Evolutionary conservation across 1,140 invertebrate species (phyloP), one percentile per base, ranked within the genome.

Genomic region (Panagrolaimus sp.): DNA sequence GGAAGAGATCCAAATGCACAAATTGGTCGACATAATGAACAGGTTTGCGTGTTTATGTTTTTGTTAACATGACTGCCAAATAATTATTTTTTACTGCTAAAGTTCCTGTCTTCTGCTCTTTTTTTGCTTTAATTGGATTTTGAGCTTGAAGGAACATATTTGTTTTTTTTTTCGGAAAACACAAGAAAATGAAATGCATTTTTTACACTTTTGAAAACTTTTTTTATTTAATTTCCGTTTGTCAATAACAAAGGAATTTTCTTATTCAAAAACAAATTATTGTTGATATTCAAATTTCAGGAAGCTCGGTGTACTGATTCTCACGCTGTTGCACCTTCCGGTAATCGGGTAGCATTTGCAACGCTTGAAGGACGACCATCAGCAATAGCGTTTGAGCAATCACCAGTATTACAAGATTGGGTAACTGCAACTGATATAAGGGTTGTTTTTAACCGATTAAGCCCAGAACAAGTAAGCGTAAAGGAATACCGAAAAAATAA

Each of bases 311-410:
- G 96, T 82, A 95, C 91, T 1, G 96, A 82, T 98, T 92, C 84
- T 96, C 93, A 9, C n/a, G 95, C 98, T 82, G 96, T 98, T 76
- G 95, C 93, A 0, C 96, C 96, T 0, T 90, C 90, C 0, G 92
- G 92, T n/a, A 95, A 93, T 23, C 93, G 91, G 78, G 92, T 98
- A 1, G 90, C 92, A 1, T 98, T 97, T 84, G 92, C 92, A 13
- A 97, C 95, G 0, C 86, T 98, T 0, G 94, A 98, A 84, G 92
- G 92, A 31, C 86, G 96, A 75, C 93, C 94, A 0, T 92, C 91
- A 16, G 91, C 92, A 27, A 90, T 90, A 72, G 88, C 90, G 53
- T 98, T 96, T 79, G 93, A 96, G 75, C 89, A 89, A 31, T 95
- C 90, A 78, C 84, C 88, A 0, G 89, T 90, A 78, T 85, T 98